phyloP scores from a whole-genome alignment of 2,113 vertebrate species.

The Varanus komodoensis region DNA sequence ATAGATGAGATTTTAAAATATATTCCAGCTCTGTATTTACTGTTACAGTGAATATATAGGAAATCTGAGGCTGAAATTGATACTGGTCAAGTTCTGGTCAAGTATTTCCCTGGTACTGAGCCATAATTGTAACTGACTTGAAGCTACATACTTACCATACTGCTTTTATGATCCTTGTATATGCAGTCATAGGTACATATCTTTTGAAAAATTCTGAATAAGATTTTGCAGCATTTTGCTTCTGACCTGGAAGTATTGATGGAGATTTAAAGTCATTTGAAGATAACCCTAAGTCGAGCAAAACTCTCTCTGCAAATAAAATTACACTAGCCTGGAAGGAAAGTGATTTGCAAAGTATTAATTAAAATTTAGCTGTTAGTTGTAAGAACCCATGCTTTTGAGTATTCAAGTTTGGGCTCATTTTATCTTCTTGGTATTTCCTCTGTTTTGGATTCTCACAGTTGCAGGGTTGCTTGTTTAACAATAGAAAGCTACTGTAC shows the following conservation, averaged over 20 bases:
- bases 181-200: neutral
- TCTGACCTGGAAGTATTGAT: neutral
- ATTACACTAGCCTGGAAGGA: neutral
- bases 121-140: neutral
- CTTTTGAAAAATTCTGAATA: neutral
- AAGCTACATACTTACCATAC: neutral
- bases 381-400: neutral
- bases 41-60: neutral
- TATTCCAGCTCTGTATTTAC: neutral
- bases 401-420: neutral
- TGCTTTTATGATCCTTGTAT: neutral
- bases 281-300: neutral
- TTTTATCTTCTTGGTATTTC: neutral
- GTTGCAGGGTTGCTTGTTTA: neutral
- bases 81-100: neutral
- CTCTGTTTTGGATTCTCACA: neutral
- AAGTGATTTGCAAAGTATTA: neutral
- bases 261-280: neutral
- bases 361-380: neutral
- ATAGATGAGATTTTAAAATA: neutral
- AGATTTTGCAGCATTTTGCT: neutral
- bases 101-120: no score
- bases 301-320: neutral
- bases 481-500: neutral
- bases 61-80: neutral